phyloP scores from a whole-genome alignment of 2,888 invertebrate species.

The Caenorhabditis sp. region DNA sequence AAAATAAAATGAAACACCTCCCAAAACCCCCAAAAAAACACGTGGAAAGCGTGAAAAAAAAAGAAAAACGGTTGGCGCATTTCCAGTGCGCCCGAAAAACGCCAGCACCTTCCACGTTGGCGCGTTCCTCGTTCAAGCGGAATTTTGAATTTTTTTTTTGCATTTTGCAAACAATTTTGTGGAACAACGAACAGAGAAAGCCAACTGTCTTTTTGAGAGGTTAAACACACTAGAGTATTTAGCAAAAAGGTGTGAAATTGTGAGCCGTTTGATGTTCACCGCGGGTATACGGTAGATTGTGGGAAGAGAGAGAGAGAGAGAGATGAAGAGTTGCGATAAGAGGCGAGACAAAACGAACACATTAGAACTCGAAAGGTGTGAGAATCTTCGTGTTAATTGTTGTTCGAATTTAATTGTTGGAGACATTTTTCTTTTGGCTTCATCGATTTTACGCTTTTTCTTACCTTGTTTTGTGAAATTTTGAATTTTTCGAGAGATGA shows the following conservation, averaged over 20 bases:
- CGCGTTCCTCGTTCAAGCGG: background rate
- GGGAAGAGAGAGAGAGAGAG: background rate
- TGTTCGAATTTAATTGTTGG: background rate
- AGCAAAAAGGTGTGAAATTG: background rate
- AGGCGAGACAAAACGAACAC: too few relatives aligned
- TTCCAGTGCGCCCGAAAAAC: background rate
- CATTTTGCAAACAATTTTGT: background rate
- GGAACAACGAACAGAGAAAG: background rate
- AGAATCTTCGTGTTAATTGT: background rate
- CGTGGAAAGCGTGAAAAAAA: background rate
- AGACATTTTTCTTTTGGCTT: too few relatives aligned
- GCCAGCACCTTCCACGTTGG: background rate
- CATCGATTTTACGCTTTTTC: too few relatives aligned
- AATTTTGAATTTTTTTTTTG: background rate
- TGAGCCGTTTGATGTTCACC: background rate
- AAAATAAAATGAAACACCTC: background rate
- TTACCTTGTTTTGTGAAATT: too few relatives aligned
- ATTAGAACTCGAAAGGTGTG: background rate
- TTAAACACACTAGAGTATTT: background rate
- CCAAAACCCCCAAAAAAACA: too few relatives aligned
- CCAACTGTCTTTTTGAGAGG: background rate
- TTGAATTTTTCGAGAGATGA: too few relatives aligned
- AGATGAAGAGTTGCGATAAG: background rate
- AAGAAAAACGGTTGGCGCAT: background rate
- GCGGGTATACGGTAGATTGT: background rate